Evolutionary conservation across 92 coral and sea anemone genomes (phyloP).

Genomic region (Phymanthus crucifer): DNA sequence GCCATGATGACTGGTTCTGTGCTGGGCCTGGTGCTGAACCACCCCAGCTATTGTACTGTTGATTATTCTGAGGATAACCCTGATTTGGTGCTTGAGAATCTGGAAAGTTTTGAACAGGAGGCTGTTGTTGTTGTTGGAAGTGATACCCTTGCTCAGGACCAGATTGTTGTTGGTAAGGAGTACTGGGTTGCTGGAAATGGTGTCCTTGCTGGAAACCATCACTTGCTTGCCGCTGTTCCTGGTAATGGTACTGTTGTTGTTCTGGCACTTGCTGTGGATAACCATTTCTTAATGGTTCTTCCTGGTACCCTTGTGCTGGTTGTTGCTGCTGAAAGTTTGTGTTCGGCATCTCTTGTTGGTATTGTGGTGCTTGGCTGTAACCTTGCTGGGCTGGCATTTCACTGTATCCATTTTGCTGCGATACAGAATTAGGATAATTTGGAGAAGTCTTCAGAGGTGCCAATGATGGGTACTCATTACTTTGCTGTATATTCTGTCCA

Average conservation of each 20-base stretch:
- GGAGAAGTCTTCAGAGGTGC: slow-evolving; percentile 4
- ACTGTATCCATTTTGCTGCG: neutral
- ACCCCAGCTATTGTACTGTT: slow-evolving; percentile 12
- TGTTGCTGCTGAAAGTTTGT: neutral
- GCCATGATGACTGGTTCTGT: slow-evolving; percentile 22
- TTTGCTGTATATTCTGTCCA: slow-evolving; percentile 6
- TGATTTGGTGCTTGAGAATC: neutral
- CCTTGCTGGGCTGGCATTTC: neutral
- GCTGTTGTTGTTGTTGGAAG: slow-evolving; percentile 4
- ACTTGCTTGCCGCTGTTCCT: slow-evolving; percentile 1
- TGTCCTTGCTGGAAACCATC: neutral
- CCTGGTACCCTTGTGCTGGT: slow-evolving; percentile 10
- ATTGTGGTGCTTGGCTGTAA: neutral
- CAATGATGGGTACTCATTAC: slow-evolving; percentile 9
- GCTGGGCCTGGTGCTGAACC: neutral
- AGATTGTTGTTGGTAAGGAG: neutral
- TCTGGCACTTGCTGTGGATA: neutral
- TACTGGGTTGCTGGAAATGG: neutral
- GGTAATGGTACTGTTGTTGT: slow-evolving; percentile 9
- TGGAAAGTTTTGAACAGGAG: neutral
- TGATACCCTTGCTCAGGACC: neutral
- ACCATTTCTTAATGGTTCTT: neutral
- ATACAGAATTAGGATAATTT: neutral
- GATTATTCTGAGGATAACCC: neutral
- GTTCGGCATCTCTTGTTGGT: slow-evolving; percentile 2